Base-by-base conservation (phyloP, 2,888 invertebrate species). In the Apotomis capreana region DNA sequence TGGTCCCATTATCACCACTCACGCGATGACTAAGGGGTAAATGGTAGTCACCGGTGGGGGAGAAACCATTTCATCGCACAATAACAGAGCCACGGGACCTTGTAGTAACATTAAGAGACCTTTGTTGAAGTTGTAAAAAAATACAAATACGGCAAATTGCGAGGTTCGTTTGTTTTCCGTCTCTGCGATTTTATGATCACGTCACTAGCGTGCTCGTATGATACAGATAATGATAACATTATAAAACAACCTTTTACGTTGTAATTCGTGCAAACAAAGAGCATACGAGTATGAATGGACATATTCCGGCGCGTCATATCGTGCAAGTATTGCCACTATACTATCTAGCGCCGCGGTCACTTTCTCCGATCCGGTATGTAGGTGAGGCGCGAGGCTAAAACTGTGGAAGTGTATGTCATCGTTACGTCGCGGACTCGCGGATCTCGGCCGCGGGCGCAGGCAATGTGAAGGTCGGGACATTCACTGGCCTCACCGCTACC, bases 381-480 rank as follows among this genome's bases (percentile, higher is more conserved):
- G 77, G 77, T 70, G 76, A 80, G 78, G 76, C 76, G 77, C 76
- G 77, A 62, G 77, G 77, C 78, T 78, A 78, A 81, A 76, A 78
- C 76, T 70, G 74, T 68, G 67, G 65, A 68, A 68, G 74, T 74
- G 74, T 69, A 78, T 83, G 82, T 80, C 81, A 80, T 73, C 76
- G 80, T 84, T 85, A 84, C 86, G 85, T 87, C 85, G 77, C 80
- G 79, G 78, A 83, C 82, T 87, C 85, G 77, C 80, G 79, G 78
- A 83, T 83, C 80, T 84, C 77, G 81, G 79, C 81, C 82, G 81
- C 77, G 77, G 74, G 46, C 26, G 55, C 76, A 78, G 80, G 75
- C 91, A 90, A 89, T 88, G 89, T 89, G 88, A 90, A 91, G 91
- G 91, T 83, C 87, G 83, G 78, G 77, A 82, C 87, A 79, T 85